Conservation (phyloP, 2,113 vertebrate species). For the Rostratula benghalensis region DNA sequence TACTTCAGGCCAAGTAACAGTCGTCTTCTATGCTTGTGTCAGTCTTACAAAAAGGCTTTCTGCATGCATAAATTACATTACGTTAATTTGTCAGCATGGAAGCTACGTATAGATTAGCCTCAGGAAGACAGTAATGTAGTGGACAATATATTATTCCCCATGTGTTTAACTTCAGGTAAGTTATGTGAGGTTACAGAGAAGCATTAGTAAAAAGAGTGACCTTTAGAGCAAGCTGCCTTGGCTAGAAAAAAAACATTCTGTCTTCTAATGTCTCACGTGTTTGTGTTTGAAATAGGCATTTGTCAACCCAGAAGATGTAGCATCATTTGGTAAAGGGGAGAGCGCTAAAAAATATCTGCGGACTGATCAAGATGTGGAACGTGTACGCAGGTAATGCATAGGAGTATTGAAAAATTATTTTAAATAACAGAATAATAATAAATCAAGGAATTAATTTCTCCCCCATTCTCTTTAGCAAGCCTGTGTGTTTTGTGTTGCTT, state of each 20-base stretch:
- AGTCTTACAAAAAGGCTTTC: not conserved
- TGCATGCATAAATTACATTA: not conserved
- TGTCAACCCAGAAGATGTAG: slow-evolving; percentile 81
- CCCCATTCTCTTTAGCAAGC: not conserved
- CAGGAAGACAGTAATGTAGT: not conserved
- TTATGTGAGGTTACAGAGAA: not conserved
- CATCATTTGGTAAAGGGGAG: slow-evolving; percentile 41
- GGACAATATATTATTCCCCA: not conserved
- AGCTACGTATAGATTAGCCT: not conserved
- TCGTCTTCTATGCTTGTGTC: not conserved
- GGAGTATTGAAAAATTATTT: not conserved
- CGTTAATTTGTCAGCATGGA: not conserved
- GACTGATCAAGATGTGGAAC: slow-evolving; percentile 81
- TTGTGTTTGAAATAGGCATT: slow-evolving; percentile 75
- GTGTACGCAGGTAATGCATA: slow-evolving; percentile 78
- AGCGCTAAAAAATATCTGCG: slow-evolving; percentile 76
- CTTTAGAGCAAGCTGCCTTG: not conserved
- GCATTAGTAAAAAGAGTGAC: not conserved
- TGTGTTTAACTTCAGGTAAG: not conserved
- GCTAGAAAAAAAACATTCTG: not conserved
- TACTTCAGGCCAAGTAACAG: not conserved
- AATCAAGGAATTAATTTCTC: not conserved
- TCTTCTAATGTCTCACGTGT: not conserved
- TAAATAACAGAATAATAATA: not conserved
- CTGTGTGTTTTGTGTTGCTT: not conserved